Percentiles rank a stretch among this genome's conserved stretches.
Evolutionary conservation across 2,113 vertebrate species (phyloP).

Genomic region (Apodemus sylvaticus): DNA sequence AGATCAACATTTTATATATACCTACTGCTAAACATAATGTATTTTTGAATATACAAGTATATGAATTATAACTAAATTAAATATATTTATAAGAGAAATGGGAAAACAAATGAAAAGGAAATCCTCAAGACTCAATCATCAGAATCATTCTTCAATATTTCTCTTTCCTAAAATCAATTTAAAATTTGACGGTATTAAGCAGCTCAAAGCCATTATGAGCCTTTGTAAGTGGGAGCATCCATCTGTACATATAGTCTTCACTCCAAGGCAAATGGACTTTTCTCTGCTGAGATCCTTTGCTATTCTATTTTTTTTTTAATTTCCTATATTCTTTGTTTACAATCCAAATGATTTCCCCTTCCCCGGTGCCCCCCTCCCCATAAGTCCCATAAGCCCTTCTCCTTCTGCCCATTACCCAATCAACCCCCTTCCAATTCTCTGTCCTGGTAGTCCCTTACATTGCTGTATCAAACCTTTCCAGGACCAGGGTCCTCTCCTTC

Average conservation of each 20-base stretch:
- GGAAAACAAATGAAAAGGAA: slow-evolving; percentile 27
- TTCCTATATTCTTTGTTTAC: too few species aligned
- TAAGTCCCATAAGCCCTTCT: too few species aligned
- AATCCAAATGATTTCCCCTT: too few species aligned
- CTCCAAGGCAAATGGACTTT: neutral
- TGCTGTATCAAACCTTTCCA: too few species aligned
- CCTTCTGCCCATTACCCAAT: too few species aligned
- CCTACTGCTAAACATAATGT: neutral
- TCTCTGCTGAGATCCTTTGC: neutral
- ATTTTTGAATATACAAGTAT: neutral
- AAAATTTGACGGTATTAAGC: neutral
- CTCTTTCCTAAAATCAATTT: neutral
- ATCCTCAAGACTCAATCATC: neutral
- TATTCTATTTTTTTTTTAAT: too few species aligned
- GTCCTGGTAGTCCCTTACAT: too few species aligned
- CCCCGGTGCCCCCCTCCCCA: too few species aligned
- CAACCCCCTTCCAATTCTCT: too few species aligned
- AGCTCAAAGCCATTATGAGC: neutral
- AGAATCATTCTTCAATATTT: neutral
- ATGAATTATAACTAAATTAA: neutral
- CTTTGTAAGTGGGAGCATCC: neutral
- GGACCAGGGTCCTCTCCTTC: too few species aligned
- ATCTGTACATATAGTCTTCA: neutral
- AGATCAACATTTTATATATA: neutral
- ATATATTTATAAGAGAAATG: slow-evolving; percentile 25